These are phyloP conservation scores for Lampris incognitus DNA, from an alignment of 2,113 vertebrate genomes.

Conservation along the genomic window DNA sequence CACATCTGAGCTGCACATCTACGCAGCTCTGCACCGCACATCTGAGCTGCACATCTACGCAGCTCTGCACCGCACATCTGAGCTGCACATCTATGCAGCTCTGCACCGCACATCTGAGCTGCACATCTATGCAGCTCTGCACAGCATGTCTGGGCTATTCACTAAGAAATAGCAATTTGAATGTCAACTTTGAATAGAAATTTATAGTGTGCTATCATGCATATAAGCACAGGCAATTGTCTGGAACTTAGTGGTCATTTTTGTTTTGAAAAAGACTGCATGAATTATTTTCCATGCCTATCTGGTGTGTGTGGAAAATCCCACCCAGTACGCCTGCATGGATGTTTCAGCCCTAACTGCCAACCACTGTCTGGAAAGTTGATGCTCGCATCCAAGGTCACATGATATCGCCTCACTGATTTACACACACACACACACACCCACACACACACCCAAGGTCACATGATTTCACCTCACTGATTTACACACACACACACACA, in stretches of 20 bases:
- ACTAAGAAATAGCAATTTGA: not conserved
- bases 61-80: no score
- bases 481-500: slow-evolving; percentile 4
- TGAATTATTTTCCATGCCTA: slow-evolving; percentile 45
- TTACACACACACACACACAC: slow-evolving; percentile 10
- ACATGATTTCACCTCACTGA: not conserved
- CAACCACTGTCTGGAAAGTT: slow-evolving; percentile 54
- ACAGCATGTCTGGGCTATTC: no score
- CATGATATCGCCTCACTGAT: slow-evolving; percentile 47
- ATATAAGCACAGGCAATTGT: slow-evolving; percentile 15
- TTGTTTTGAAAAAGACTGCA: slow-evolving; percentile 51
- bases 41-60: no score
- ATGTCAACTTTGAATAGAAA: slow-evolving; percentile 32
- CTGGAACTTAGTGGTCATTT: slow-evolving; percentile 25
- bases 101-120: no score
- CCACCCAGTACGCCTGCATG: slow-evolving; percentile 46
- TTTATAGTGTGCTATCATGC: slow-evolving; percentile 11
- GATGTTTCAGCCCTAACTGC: slow-evolving; percentile 40
- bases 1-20: no score
- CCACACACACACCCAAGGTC: not conserved
- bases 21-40: no score
- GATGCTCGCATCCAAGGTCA: slow-evolving; percentile 56
- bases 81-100: no score
- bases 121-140: no score
- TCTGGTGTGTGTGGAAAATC: slow-evolving; percentile 64